Conservation (phyloP, 2,888 invertebrate genomes). For the Himalopsyche anomala region DNA sequence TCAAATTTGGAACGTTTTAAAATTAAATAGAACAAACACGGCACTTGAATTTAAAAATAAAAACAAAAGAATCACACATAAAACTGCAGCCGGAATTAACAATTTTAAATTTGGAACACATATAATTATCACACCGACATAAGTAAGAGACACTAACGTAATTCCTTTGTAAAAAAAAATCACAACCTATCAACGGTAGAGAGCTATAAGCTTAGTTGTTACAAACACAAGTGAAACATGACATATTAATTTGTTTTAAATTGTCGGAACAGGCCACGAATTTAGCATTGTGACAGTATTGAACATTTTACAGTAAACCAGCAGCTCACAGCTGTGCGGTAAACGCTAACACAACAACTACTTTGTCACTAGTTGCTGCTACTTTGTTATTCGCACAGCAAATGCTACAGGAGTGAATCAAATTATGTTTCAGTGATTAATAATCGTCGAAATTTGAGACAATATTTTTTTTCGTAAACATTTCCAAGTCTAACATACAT, state of each 20-base stretch:
- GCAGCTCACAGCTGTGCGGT: slow-evolving; percentile 24
- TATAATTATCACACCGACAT: neutral
- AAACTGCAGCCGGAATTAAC: neutral
- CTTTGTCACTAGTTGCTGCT: neutral
- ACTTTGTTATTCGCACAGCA: slow-evolving; percentile 36
- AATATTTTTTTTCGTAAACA: no score
- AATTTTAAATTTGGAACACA: neutral
- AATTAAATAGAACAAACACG: no score
- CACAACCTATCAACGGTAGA: neutral
- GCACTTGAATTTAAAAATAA: no score
- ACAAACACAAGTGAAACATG: slow-evolving; percentile 33
- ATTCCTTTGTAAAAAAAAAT: neutral
- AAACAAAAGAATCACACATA: neutral
- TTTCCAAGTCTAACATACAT: no score
- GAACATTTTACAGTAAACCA: neutral
- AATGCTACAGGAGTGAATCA: slow-evolving; percentile 35
- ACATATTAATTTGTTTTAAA: slow-evolving; percentile 34
- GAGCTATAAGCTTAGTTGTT: neutral
- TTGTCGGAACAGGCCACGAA: neutral
- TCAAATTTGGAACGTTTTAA: no score
- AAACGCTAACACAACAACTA: slow-evolving; percentile 17
- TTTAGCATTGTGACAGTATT: slow-evolving; percentile 24
- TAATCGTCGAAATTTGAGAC: neutral
- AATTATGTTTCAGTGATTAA: neutral
- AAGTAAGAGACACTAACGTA: neutral